These are phyloP conservation scores for Pseudopipra pipra DNA, from an alignment of 2,113 vertebrate species.

Conservation along the genomic window DNA sequence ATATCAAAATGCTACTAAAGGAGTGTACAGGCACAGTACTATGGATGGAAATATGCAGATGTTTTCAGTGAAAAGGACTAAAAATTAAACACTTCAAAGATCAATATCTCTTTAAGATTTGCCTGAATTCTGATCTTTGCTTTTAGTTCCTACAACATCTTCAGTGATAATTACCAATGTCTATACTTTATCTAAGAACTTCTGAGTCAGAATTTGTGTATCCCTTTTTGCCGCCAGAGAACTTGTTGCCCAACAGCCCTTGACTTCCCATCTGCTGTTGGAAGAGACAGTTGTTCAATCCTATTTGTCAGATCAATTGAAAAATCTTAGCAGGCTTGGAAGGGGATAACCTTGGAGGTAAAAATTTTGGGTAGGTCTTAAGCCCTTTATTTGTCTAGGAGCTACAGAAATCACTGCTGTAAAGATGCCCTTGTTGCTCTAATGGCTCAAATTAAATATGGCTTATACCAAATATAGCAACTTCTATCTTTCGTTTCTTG, in stretches of 20 bases:
- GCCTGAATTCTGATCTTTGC: not conserved
- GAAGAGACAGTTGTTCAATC: not conserved
- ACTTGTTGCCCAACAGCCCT: not conserved
- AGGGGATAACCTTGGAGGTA: not conserved
- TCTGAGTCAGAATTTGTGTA: not conserved
- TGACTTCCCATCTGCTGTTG: not conserved
- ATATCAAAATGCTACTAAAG: not conserved
- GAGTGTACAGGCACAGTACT: not conserved
- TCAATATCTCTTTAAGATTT: not conserved
- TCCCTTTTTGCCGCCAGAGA: not conserved
- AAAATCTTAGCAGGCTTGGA: not conserved
- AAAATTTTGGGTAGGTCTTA: not conserved
- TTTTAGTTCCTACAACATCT: not conserved
- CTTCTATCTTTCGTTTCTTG: conserved; percentile 16
- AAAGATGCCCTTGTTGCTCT: not conserved
- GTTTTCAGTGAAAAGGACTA: not conserved
- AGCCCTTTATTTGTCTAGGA: not conserved
- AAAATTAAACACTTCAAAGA: not conserved
- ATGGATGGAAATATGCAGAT: not conserved
- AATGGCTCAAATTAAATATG: not conserved
- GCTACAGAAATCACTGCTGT: not conserved
- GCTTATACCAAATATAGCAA: not conserved
- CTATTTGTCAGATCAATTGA: not conserved
- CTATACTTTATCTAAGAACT: not conserved
- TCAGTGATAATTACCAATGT: not conserved